Evolutionary conservation across 2,113 vertebrate species (phyloP), one percentile per base, ranked within the genome.

Genomic region (Rhegmatorhina hoffmannsi): DNA sequence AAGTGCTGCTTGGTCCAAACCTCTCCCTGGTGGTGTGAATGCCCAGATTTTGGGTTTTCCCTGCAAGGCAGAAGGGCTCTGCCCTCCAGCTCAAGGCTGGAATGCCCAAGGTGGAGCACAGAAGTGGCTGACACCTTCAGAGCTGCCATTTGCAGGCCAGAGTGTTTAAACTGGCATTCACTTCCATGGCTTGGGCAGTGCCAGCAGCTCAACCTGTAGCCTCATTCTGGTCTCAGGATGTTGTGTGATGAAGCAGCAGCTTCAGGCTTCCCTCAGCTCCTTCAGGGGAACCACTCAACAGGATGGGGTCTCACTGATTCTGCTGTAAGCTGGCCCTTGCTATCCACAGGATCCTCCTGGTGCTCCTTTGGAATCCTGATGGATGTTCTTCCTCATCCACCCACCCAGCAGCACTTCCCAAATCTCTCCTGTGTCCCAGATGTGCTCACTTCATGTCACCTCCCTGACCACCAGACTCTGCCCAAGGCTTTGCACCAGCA

Each of bases 81-180:
- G 76, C 11, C 29, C 53, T 40, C 1, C 0, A 1, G 13, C 29
- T 47, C 59, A 78, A 50, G 67, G 38, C 0, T 72, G 38, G 38
- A 36, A 36, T 36, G 36, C 36, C 36, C 36, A 43, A 17, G 69
- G 29, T 21, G 23, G 17, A 79, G 25, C 19, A 50, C 38, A 83
- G 46, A 69, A 46, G 72, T 11, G 31, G 18, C 13, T 1, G 1
- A 55, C n/a, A 49, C 11, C 36, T 53, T 29, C 11, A 2, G 34
- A 69, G 83, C 28, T 0, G 0, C 69, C 0, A 4, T 46, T 50
- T 1, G 9, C 40, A 55, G 67, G 34, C 47, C 1, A 0, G 23
- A 56, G 16, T 3, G 20, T 38, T 36, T 55, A 43, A 73, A 55
- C 17, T 31, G 67, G 28, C 85, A 56, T 25, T 1, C 4, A 43